phyloP scores from a whole-genome alignment of 2,888 invertebrate species.

The Carpatolechia fugitivella region DNA sequence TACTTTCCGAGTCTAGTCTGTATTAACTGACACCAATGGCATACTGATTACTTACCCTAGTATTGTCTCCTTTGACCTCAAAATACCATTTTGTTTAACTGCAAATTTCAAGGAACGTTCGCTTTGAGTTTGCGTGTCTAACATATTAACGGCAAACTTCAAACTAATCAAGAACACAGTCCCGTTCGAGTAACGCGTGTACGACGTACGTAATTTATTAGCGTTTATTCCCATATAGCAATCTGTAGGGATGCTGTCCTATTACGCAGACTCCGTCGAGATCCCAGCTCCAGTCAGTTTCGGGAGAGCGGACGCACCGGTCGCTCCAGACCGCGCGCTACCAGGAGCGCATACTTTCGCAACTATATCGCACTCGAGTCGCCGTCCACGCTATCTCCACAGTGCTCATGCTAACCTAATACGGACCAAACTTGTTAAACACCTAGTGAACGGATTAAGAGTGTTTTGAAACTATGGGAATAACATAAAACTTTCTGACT shows the following conservation, averaged over 20 bases:
- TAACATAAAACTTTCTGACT: conserved; percentile 43
- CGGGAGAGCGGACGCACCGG: conserved; percentile 59
- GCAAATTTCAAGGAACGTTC: background rate
- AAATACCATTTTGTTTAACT: background rate
- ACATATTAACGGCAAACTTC: conserved; percentile 70
- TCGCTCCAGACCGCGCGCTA: conserved; percentile 19
- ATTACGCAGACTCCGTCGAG: conserved; percentile 78
- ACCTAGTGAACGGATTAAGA: conserved; percentile 42
- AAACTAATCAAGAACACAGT: conserved; percentile 75
- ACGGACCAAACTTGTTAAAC: conserved; percentile 35
- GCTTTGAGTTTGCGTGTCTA: conserved; percentile 41
- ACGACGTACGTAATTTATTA: conserved; percentile 77
- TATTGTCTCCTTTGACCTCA: background rate
- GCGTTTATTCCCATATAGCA: conserved; percentile 76
- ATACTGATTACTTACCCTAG: conserved; percentile 7
- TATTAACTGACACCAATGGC: background rate
- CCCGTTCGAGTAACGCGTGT: conserved; percentile 67
- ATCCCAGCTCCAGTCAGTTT: conserved; percentile 71
- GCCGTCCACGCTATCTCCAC: conserved; percentile 20
- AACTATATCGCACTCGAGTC: conserved; percentile 13
- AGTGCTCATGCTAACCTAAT: conserved; percentile 45
- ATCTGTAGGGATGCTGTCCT: conserved; percentile 74
- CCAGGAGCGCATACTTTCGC: conserved; percentile 7
- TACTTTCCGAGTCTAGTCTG: conserved; percentile 2
- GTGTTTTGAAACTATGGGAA: conserved; percentile 50